A percentile compares a stretch with the other conserved stretches of the same genome.
phyloP scores from a whole-genome alignment of 2,888 invertebrate species.

The Formica aserva region DNA sequence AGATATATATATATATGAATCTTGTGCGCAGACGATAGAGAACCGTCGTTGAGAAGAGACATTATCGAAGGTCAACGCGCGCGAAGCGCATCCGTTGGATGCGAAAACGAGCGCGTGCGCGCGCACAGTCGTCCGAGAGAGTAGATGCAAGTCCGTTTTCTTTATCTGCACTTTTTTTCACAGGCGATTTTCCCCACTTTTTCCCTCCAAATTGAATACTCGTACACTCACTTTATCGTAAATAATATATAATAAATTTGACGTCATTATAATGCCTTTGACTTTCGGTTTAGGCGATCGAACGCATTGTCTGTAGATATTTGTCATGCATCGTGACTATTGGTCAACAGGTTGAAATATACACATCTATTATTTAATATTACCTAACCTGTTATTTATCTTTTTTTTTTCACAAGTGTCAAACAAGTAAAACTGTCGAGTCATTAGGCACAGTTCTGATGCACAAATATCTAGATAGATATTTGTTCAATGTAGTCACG shows the following conservation, averaged over 20 bases:
- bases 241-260: neutral
- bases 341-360: neutral
- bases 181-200: too few relatives aligned
- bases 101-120: conserved; percentile 4
- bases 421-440: neutral
- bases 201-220: neutral
- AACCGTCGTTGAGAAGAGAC: conserved; percentile 13
- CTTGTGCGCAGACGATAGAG: neutral
- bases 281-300: neutral
- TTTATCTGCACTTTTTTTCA: neutral
- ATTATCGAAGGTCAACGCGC: conserved; percentile 65
- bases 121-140: neutral
- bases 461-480: neutral
- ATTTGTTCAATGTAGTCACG: neutral
- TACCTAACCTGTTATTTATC: neutral
- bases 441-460: too few relatives aligned
- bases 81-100: conserved; percentile 15
- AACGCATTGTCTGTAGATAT: neutral
- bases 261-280: neutral
- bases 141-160: neutral
- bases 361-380: neutral
- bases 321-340: neutral
- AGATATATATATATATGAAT: neutral
- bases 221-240: neutral
- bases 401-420: neutral